A percentile compares a stretch with the other conserved stretches of the same genome.
These are phyloP conservation scores for Natrix natrix DNA, from an alignment of 2,797 vertebrate species.

Conservation along the genomic window DNA sequence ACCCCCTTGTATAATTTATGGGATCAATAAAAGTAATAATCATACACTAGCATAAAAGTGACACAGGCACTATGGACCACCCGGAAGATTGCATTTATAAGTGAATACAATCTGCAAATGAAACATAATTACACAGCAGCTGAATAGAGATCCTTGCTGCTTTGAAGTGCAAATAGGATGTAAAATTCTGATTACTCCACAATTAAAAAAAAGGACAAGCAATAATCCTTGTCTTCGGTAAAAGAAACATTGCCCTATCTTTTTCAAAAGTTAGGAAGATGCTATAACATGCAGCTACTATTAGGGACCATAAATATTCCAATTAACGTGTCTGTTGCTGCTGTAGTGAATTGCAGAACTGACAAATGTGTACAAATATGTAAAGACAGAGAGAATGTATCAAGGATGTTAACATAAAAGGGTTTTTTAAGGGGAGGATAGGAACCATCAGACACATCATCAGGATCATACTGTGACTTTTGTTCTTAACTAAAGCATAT, in stretches of 20 bases:
- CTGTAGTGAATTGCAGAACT: neutral
- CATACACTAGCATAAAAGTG: slow-evolving; percentile 38
- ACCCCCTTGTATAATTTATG: slow-evolving; percentile 22
- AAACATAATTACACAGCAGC: slow-evolving; percentile 53
- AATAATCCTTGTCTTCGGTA: slow-evolving; percentile 46
- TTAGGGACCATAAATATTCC: slow-evolving; percentile 11
- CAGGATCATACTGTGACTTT: neutral
- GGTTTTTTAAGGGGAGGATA: neutral
- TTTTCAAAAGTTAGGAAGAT: slow-evolving; percentile 37
- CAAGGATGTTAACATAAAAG: neutral
- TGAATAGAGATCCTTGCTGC: slow-evolving; percentile 49
- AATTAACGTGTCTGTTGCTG: slow-evolving; percentile 9
- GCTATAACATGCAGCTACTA: neutral
- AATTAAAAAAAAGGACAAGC: slow-evolving; percentile 55
- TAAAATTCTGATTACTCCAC: slow-evolving; percentile 56
- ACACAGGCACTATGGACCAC: slow-evolving; percentile 32
- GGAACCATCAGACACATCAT: neutral
- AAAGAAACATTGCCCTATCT: slow-evolving; percentile 37
- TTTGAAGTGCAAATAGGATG: slow-evolving; percentile 61
- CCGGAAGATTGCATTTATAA: slow-evolving; percentile 29
- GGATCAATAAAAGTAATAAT: slow-evolving; percentile 21
- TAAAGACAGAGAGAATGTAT: neutral
- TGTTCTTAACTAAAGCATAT: slow-evolving; percentile 12
- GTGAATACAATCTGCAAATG: slow-evolving; percentile 47
- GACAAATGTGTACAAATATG: slow-evolving; percentile 1